These are phyloP conservation scores for Cassiopea andromeda DNA, from an alignment of 30 jellyfish, hydroid and myxozoan genomes.

Conservation along the genomic window DNA sequence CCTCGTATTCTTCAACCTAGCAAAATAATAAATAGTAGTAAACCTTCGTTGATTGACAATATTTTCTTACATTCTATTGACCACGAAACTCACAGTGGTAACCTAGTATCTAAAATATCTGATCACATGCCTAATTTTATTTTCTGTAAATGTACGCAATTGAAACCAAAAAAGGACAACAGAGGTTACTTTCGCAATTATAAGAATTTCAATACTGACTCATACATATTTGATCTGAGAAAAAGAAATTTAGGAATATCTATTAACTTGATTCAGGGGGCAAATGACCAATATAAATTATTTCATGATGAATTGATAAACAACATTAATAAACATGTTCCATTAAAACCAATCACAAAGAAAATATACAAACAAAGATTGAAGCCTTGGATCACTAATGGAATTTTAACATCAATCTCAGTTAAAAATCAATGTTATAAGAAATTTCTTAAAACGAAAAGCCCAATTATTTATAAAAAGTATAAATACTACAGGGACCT, in stretches of 20 bases:
- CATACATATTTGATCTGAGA: constrained; percentile 34
- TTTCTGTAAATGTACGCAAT: constrained; percentile 26
- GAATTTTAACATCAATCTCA: constrained; percentile 56
- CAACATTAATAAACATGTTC: constrained; percentile 47
- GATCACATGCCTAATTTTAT: constrained; percentile 56
- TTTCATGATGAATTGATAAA: constrained; percentile 30
- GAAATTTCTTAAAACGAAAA: constrained; percentile 36
- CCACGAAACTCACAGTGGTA: constrained; percentile 40
- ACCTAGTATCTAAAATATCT: constrained; percentile 25
- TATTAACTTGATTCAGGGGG: constrained; percentile 30
- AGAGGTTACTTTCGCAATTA: constrained; percentile 54
- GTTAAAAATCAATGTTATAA: constrained; percentile 35
- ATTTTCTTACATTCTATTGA: constrained; percentile 34
- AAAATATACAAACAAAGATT: constrained; percentile 42
- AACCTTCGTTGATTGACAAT: constrained; percentile 57
- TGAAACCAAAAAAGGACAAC: constrained; percentile 17
- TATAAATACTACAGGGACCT: constrained; percentile 44
- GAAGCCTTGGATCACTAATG: constrained; percentile 78
- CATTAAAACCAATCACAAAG: constrained; percentile 39
- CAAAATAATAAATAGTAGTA: constrained; percentile 4
- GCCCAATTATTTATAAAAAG: constrained; percentile 21
- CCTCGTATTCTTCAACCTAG: constrained; percentile 52
- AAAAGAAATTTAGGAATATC: not conserved
- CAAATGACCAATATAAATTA: constrained; percentile 46
- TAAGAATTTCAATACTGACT: constrained; percentile 19